Evolutionary conservation across 37 sponge, comb jelly and placozoan species (phyloP), one percentile per base, ranked within the genome.

Genomic region (Diacarnus erythraeanus): DNA sequence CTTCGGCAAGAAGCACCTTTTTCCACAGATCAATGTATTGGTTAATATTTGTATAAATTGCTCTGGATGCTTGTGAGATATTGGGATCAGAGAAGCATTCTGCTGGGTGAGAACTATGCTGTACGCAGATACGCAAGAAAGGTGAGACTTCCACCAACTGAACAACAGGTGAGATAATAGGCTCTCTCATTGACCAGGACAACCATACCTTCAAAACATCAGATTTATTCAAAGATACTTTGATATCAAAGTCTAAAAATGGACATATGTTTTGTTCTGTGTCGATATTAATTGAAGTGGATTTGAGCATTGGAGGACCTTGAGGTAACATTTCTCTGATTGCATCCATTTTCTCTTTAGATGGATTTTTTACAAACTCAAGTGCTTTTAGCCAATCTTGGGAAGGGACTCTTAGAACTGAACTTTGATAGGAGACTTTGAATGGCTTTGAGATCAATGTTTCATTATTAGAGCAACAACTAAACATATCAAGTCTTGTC

Each of bases 1-100:
- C 88, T 72, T 92, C 92, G 34, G 92, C 88, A 37, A 92, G 66
- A 30, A 92, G 44, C 0, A 87, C 75, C 10, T 44, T 64, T 41
- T 87, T 84, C 92, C 92, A 92, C 10, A 74, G 67, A 3, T 76
- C 47, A 18, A 87, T 51, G 76, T 92, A 92, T 36, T 84, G 74
- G 22, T 69, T 0, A 3, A 87, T 75, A 56, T 27, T 57, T 25
- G 26, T 18, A 59, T 92, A 92, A 1, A 43, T 22, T 4, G 2
- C 1, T n/a, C 64, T 79, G 12, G 92, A 92, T 15, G 92, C 88
- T 29, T 76, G 40, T 2, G 51, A 27, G 2, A 87, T 57, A 37
- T 51, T 29, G 23, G 81, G 58, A 30, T 77, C 77, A 57, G 88
- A 80, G 39, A 92, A 92, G 38, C 92, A 87, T 22, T 84, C 80